Conservation (phyloP, 2,888 invertebrate species). For the Labia minor region DNA sequence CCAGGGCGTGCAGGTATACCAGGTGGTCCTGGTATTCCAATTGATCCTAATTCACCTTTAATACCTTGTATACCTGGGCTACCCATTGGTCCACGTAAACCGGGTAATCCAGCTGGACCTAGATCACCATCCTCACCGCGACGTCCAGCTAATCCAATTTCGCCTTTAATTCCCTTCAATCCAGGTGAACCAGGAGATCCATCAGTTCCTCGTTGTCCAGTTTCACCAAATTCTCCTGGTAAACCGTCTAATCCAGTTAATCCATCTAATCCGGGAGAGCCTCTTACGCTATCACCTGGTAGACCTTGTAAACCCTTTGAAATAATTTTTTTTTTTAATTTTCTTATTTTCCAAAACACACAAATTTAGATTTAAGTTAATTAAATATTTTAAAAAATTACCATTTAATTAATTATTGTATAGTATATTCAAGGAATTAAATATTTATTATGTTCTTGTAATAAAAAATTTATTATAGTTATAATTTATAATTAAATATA, state of each 20-base stretch:
- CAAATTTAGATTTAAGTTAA: conserved; percentile 17
- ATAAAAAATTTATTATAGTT: background rate
- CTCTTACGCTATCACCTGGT: conserved; percentile 42
- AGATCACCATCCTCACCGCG: conserved; percentile 34
- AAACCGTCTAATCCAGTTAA: conserved; percentile 43
- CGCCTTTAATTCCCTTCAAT: conserved; percentile 36
- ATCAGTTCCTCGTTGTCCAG: conserved; percentile 29
- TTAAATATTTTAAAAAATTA: conserved; percentile 15
- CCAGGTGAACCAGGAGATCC: conserved; percentile 33
- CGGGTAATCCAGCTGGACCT: conserved; percentile 35
- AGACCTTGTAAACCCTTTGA: conserved; percentile 37
- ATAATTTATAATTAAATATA: background rate
- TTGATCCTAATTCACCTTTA: conserved; percentile 28
- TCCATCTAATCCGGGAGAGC: conserved; percentile 46
- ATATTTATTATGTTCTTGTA: no score
- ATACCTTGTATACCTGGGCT: conserved; percentile 30
- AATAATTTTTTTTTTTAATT: no score
- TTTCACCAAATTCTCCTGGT: conserved; percentile 34
- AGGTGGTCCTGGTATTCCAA: conserved; percentile 23
- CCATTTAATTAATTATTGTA: no score
- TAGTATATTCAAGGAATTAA: no score
- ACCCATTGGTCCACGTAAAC: conserved; percentile 36
- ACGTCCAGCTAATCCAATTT: conserved; percentile 33
- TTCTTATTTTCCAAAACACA: conserved; percentile 3
- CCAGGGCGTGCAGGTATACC: conserved; percentile 3